Percentiles rank a stretch among this genome's conserved stretches.
These are phyloP conservation scores for Phyllostomus discolor DNA, from an alignment of 2,113 vertebrate species.

Conservation along the genomic window DNA sequence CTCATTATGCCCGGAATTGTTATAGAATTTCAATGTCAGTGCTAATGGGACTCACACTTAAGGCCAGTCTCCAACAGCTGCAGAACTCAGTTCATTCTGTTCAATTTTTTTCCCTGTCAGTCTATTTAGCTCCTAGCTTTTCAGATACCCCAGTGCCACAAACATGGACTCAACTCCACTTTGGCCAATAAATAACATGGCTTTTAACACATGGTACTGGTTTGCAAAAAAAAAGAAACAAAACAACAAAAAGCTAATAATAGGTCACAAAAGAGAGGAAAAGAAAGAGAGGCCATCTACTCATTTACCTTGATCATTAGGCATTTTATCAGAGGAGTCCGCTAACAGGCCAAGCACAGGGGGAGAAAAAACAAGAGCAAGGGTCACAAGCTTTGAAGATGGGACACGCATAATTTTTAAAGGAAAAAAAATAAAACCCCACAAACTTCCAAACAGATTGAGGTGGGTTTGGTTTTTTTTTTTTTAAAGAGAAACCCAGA, in stretches of 20 bases:
- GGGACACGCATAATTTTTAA: constrained; percentile 66
- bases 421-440: constrained; percentile 54
- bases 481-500: neutral
- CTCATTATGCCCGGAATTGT: neutral
- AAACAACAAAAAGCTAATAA: constrained; percentile 48
- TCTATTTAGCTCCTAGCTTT: constrained; percentile 39
- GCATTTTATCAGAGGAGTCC: constrained; percentile 99
- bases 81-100: neutral
- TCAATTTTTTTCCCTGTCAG: neutral
- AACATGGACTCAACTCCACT: constrained; percentile 27
- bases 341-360: constrained; percentile 90
- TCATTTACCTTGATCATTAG: constrained; percentile 99
- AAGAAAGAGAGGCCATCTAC: constrained; percentile 75
- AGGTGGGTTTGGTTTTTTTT: neutral
- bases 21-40: neutral
- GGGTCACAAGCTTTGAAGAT: constrained; percentile 86
- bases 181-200: neutral
- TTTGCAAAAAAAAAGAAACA: neutral
- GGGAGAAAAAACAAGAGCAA: constrained; percentile 89
- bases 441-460: neutral
- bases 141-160: constrained; percentile 45
- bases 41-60: neutral
- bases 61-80: neutral
- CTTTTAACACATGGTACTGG: constrained; percentile 48
- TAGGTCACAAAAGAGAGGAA: constrained; percentile 62